Evolutionary conservation across 2,797 vertebrate species (phyloP), one percentile per base, ranked within the genome.

Genomic region (Anolis apletophallus): DNA sequence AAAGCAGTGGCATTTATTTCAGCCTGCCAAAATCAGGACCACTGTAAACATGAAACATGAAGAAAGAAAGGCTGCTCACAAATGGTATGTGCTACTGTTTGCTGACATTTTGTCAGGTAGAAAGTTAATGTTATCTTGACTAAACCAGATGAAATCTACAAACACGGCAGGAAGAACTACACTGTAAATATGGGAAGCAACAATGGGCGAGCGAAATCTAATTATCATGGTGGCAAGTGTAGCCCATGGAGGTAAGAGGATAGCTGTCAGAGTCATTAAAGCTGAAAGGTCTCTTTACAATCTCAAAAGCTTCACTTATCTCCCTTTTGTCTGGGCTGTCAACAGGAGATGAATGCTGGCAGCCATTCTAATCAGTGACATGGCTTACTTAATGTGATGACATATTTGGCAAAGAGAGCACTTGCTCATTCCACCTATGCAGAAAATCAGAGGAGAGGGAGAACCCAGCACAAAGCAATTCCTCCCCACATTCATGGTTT

Each of bases 81-180:
- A 93, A 76, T 89, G 92, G 87, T 14, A 32, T 57, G 34, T 76
- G 32, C 64, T 84, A 64, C 13, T 34, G 59, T 90, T 89, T 92
- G 34, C 29, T 92, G 88, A 89, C 83, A 89, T 91, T 94, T 91
- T 94, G 72, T 92, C 87, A 93, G 74, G 40, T 89, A 55, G 40
- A 26, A 50, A 52, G 89, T 87, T 92, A 92, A 90, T 73, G 64
- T 84, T 94, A 92, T 92, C 89, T 93, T 91, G 90, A 90, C 86
- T 57, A 92, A 93, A 86, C 4, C 17, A 71, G 79, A 84, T 86
- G 87, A 91, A 92, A 91, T 85, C 88, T 88, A 88, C 83, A 92
- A 91, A 91, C 14, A 72, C 75, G 88, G 87, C 52, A 73, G 88
- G 87, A 93, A 90, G 59, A 29, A 88, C 12, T 89, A 5, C 16